Percentiles rank a stretch among this genome's conserved stretches.
phyloP scores from a whole-genome alignment of 1,140 invertebrate genomes.

The Drosophila varians region DNA sequence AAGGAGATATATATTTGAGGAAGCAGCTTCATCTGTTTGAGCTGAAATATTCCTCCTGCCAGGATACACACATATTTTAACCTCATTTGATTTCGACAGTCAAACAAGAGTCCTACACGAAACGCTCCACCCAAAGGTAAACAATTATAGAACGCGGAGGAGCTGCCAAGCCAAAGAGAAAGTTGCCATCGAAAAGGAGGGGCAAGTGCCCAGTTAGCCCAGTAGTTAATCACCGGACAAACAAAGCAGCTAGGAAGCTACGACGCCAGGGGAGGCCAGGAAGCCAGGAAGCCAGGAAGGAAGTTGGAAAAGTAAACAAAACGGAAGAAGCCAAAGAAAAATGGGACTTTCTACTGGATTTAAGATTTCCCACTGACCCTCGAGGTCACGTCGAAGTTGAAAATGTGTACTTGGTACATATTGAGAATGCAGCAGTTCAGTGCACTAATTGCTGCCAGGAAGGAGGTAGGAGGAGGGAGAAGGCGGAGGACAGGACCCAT shows the following conservation, averaged over 20 bases:
- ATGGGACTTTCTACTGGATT: slow-evolving; percentile 28
- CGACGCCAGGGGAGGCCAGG: too few species aligned
- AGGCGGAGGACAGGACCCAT: too few species aligned
- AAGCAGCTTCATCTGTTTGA: slow-evolving; percentile 29
- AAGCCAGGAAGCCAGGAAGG: too few species aligned
- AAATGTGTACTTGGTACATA: slow-evolving; percentile 42
- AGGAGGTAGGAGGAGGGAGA: neutral
- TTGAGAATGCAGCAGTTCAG: slow-evolving; percentile 54
- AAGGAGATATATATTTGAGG: slow-evolving; percentile 24
- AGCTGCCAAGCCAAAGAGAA: slow-evolving; percentile 4
- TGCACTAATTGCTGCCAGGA: slow-evolving; percentile 61
- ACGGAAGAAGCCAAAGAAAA: slow-evolving; percentile 25
- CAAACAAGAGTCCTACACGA: slow-evolving; percentile 18
- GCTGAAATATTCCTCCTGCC: slow-evolving; percentile 1
- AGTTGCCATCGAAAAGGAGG: neutral
- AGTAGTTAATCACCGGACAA: slow-evolving; percentile 73
- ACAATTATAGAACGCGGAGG: slow-evolving; percentile 29
- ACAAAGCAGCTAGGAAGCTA: slow-evolving; percentile 45
- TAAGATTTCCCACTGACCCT: slow-evolving; percentile 31
- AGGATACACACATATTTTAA: slow-evolving; percentile 10
- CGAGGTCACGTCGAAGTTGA: neutral
- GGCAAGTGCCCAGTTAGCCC: slow-evolving; percentile 30
- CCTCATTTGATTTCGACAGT: slow-evolving; percentile 20
- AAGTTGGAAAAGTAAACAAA: slow-evolving; percentile 40
- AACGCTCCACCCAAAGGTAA: slow-evolving; percentile 8